Percentiles rank a stretch among this genome's conserved stretches.
phyloP scores from a whole-genome alignment of 2,113 vertebrate genomes.

The Clarias batrachus region DNA sequence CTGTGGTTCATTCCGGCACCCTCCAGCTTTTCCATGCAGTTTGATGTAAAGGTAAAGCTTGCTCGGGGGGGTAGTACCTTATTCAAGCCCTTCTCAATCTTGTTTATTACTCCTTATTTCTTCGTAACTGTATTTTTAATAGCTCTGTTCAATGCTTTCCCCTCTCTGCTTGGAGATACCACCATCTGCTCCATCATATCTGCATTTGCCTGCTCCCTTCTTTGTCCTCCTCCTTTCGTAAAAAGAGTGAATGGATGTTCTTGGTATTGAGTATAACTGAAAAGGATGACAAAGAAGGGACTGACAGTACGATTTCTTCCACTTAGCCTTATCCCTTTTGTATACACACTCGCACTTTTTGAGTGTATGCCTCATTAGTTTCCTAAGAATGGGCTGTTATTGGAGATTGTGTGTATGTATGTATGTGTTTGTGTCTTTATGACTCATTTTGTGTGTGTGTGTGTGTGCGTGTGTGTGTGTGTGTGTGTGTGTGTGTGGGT shows the following conservation, averaged over 20 bases:
- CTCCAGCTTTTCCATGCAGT: constrained; percentile 62
- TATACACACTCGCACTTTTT: constrained; percentile 31
- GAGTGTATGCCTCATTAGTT: constrained; percentile 43
- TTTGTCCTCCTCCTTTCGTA: constrained; percentile 37
- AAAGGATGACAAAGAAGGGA: constrained; percentile 53
- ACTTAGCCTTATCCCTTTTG: constrained; percentile 45
- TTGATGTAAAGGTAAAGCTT: constrained; percentile 30
- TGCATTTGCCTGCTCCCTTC: constrained; percentile 32
- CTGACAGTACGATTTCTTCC: constrained; percentile 54
- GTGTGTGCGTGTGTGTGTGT: constrained; percentile 50
- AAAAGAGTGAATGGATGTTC: constrained; percentile 42
- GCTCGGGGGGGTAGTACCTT: constrained; percentile 33
- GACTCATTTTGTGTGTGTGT: constrained; percentile 40
- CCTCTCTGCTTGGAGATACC: background rate
- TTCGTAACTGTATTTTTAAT: background rate
- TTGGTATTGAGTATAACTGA: constrained; percentile 42
- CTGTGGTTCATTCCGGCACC: constrained; percentile 51
- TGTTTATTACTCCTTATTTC: constrained; percentile 16
- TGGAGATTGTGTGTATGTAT: constrained; percentile 9
- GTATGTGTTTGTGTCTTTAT: constrained; percentile 9
- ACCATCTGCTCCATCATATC: constrained; percentile 45
- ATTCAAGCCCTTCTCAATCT: constrained; percentile 2
- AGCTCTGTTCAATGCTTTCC: constrained; percentile 7
- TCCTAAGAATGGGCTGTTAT: constrained; percentile 34
- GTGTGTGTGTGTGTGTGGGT: constrained; percentile 42